phyloP scores from a whole-genome alignment of 2,797 vertebrate species.

The Decapterus maruadsi region DNA sequence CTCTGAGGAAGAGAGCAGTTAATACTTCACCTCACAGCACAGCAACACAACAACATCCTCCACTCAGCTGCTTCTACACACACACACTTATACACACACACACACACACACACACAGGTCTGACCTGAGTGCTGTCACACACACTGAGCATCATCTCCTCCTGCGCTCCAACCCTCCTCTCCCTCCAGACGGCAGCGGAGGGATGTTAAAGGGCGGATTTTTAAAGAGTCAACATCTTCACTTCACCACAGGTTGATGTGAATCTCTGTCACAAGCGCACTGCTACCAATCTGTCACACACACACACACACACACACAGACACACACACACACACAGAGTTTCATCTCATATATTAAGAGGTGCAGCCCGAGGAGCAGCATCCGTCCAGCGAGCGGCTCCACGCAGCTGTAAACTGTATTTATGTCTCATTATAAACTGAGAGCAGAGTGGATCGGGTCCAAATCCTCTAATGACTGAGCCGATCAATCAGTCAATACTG shows the following conservation, averaged over 20 bases:
- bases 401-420: too few relatives aligned
- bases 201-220: constrained; percentile 4
- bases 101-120: constrained; percentile 8
- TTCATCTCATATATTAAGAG: constrained; percentile 31
- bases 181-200: constrained; percentile 2
- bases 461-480: neutral
- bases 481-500: neutral
- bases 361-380: neutral
- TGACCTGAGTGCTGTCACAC: constrained; percentile 40
- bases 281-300: constrained; percentile 36
- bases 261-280: constrained; percentile 11
- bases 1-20: constrained; percentile 43
- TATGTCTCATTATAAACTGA: too few relatives aligned
- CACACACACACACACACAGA: neutral
- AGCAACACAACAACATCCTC: constrained; percentile 11
- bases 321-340: neutral
- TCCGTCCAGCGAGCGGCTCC: too few relatives aligned
- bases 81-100: constrained; percentile 25
- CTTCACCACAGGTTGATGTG: constrained; percentile 34
- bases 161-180: constrained; percentile 19
- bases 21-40: constrained; percentile 36
- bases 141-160: constrained; percentile 2
- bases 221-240: constrained; percentile 39
- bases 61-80: constrained; percentile 27
- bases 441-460: neutral